Evolutionary conservation across 2,113 vertebrate genomes (phyloP).

Genomic region (Solea solea): DNA sequence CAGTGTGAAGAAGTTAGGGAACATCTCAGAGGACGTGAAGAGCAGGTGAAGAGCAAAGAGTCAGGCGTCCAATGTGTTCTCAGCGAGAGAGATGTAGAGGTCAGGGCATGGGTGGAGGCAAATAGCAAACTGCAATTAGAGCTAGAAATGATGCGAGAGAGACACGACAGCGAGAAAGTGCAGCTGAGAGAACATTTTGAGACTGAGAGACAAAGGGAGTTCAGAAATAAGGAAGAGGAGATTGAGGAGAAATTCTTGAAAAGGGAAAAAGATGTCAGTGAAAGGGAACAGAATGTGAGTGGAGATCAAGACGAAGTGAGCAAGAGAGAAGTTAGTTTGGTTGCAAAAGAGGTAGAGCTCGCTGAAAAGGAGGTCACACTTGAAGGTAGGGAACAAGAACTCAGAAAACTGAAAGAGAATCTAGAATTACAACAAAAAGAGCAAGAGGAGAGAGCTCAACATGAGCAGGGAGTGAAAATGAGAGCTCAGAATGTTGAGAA

Average conservation of each 20-base stretch:
- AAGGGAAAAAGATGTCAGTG: constrained; percentile 16
- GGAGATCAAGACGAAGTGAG: constrained; percentile 37
- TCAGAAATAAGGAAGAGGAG: constrained; percentile 27
- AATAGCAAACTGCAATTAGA: constrained; percentile 41
- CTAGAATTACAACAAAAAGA: constrained; percentile 32
- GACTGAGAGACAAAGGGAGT: constrained; percentile 34
- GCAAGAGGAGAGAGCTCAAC: constrained; percentile 25
- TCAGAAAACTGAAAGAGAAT: constrained; percentile 26
- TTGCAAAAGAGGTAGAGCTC: constrained; percentile 33
- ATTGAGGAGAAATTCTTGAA: constrained; percentile 22
- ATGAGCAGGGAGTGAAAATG: constrained; percentile 6
- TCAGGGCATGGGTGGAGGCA: constrained; percentile 25
- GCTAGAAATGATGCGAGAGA: constrained; percentile 40
- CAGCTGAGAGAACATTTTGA: constrained; percentile 32
- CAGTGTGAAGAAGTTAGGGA: constrained; percentile 38
- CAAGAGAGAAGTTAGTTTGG: constrained; percentile 12
- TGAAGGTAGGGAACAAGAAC: constrained; percentile 41
- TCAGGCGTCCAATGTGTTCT: constrained; percentile 17
- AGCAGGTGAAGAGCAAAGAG: constrained; percentile 40
- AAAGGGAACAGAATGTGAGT: constrained; percentile 35
- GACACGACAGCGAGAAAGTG: neutral
- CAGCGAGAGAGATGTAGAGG: constrained; percentile 39
- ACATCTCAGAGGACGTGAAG: constrained; percentile 25
- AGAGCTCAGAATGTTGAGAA: constrained; percentile 17
- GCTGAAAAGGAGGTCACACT: constrained; percentile 17